Conservation (phyloP, 2,888 invertebrate genomes). For the Miltochrista miniata region DNA sequence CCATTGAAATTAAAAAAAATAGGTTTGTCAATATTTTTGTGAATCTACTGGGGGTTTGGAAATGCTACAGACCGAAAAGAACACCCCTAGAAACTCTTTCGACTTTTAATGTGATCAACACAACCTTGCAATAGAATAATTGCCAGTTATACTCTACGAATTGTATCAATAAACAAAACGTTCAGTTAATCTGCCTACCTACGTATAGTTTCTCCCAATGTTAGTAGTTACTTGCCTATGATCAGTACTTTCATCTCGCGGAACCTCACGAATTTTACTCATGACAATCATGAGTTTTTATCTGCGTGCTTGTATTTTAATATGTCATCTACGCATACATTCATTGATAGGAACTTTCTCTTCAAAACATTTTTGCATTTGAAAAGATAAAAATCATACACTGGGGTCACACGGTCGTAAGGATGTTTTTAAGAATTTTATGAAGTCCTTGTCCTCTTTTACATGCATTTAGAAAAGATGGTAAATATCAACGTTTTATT, state of each 20-base stretch:
- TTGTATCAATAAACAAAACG: background rate
- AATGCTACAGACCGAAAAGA: no score
- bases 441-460: no score
- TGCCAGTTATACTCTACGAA: no score
- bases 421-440: no score
- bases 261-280: conserved; percentile 39
- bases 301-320: conserved; percentile 29
- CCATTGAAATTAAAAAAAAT: no score
- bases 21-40: no score
- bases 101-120: no score
- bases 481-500: no score
- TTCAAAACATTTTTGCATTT: conserved; percentile 23
- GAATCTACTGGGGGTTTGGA: no score
- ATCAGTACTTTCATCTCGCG: conserved; percentile 51
- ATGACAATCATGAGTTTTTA: conserved; percentile 32
- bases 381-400: conserved; percentile 2
- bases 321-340: conserved; percentile 25
- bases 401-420: no score
- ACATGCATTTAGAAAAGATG: no score
- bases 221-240: conserved; percentile 10
- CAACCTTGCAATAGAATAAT: background rate
- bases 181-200: conserved; percentile 9
- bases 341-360: conserved; percentile 27
- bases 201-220: conserved; percentile 29
- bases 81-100: no score